Base-by-base conservation (phyloP, 2,888 invertebrate species). In the Polydrusus cervinus region DNA sequence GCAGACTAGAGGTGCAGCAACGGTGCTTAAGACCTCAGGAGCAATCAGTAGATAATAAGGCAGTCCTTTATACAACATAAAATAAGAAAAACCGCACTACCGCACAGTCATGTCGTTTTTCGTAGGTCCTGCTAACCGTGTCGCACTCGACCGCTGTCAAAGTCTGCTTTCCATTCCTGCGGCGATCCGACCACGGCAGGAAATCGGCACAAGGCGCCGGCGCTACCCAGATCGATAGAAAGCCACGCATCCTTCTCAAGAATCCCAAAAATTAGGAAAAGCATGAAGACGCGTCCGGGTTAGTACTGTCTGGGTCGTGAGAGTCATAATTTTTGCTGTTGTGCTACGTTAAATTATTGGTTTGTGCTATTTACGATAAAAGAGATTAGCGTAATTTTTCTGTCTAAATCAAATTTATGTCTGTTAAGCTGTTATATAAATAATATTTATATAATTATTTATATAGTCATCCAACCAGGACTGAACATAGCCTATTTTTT, bases 211-310 rank as follows among this genome's bases (percentile, higher is more conserved):
- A 34, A 45, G 60, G 82, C 83, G 83, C 83, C 82, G 82, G 82
- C 84, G 83, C 83, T 81, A 79, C 78, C 73, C 67, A 77, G 80
- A 84, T 84, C 84, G 84, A 84, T 84, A 83, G 81, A 79, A 79
- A 80, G 79, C 81, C 81, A 83, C 81, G 82, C 82, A 83, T 83
- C 83, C 82, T 80, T 82, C 83, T 80, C 82, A 78, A 79, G 72
- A 71, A 65, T 78, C 77, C 75, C 79, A 79, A 78, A 71, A 74
- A 74, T 74, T 74, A 74, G 74, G 65, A 74, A 55, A 53, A 62
- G 65, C 65, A 74, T 66, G 70, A 70, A 74, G 74, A 74, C 70
- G 66, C 70, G 74, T 70, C 69, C 69, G 70, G 34, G 34, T 34
- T 34, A 34, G 7, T 8, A 1, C 3, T 34, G 34, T 34, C 34